phyloP scores from a whole-genome alignment of 92 coral and sea anemone species.

The Epizoanthus rinbou region DNA sequence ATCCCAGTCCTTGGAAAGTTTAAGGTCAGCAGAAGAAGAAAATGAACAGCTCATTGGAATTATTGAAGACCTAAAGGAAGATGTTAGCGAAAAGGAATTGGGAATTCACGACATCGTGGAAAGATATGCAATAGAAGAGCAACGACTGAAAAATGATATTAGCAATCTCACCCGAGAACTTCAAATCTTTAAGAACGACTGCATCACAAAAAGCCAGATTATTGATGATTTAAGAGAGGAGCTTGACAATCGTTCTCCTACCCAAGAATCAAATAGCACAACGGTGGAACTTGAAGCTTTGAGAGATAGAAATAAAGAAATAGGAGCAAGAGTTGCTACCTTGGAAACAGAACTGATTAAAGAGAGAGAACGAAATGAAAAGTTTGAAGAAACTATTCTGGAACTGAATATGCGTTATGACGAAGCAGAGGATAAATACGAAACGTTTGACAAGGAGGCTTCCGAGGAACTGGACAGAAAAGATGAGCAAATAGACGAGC shows the following conservation, averaged over 20 bases:
- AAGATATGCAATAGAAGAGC: conserved; percentile 84
- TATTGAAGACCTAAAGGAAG: conserved; percentile 69
- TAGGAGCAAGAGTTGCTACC: conserved; percentile 47
- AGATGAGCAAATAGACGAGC: conserved; percentile 57
- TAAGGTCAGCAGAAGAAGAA: conserved; percentile 76
- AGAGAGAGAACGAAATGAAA: conserved; percentile 60
- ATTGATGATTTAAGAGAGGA: conserved; percentile 72
- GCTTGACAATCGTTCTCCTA: conserved; percentile 37
- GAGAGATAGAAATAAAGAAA: conserved; percentile 61
- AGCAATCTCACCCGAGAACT: conserved; percentile 63
- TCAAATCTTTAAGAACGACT: conserved; percentile 67
- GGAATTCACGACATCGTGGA: conserved; percentile 84
- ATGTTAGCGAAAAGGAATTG: conserved; percentile 71
- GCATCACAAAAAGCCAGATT: conserved; percentile 72
- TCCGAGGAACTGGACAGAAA: conserved; percentile 63
- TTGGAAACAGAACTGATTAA: conserved; percentile 58
- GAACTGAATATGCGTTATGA: conserved; percentile 51
- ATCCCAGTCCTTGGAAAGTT: conserved; percentile 74
- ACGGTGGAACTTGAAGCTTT: conserved; percentile 51
- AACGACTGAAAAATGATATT: conserved; percentile 68
- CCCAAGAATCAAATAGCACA: conserved; percentile 1
- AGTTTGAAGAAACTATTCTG: conserved; percentile 63
- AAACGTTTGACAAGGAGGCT: conserved; percentile 34
- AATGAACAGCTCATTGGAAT: conserved; percentile 69
- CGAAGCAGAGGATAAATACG: conserved; percentile 48